Conservation (phyloP, 2,113 vertebrate species). For the Ophthalmotilapia sp. region DNA sequence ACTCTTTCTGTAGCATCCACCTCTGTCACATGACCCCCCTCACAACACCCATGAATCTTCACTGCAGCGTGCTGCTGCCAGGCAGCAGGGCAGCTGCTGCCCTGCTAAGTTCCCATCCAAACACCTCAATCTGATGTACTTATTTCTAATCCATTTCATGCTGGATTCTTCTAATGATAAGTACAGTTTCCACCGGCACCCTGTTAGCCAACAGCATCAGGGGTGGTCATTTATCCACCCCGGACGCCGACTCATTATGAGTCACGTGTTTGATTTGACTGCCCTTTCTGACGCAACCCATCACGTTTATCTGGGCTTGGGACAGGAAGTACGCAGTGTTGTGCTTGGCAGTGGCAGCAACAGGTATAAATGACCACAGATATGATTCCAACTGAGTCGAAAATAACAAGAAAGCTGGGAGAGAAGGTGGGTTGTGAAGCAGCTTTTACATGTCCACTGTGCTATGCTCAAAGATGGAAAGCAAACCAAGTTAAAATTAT, state of each 20-base stretch:
- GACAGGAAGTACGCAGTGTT: background rate
- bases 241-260: fast-evolving
- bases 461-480: background rate
- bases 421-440: background rate
- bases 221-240: background rate
- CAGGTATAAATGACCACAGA: background rate
- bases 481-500: background rate
- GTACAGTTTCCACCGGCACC: fast-evolving
- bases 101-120: background rate
- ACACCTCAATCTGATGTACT: background rate
- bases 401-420: background rate
- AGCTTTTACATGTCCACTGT: background rate
- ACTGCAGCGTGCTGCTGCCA: background rate
- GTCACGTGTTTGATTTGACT: fast-evolving
- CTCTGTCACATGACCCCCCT: background rate
- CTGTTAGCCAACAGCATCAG: fast-evolving
- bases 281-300: background rate
- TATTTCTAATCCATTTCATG: background rate
- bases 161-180: background rate
- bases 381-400: background rate
- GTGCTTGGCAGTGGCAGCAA: background rate
- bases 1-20: background rate
- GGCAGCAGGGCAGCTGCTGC: background rate
- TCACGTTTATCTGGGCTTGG: background rate
- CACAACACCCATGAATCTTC: background rate